Conservation (phyloP, 1,140 invertebrate genomes). For the Apis dorsata region DNA sequence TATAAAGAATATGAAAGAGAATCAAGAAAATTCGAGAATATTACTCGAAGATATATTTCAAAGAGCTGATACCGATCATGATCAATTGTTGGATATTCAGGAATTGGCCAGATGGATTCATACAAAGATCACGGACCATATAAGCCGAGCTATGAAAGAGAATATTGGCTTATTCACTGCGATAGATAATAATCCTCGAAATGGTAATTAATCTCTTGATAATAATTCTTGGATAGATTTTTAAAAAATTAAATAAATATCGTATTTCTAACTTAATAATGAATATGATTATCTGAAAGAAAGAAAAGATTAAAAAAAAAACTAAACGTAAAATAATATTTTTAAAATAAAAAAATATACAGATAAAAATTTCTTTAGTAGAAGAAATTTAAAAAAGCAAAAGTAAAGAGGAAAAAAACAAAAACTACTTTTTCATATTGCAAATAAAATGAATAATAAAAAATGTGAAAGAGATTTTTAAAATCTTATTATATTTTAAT, state of each 20-base stretch:
- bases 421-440: background rate
- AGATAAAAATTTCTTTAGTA: too few relatives aligned
- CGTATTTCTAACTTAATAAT: too few relatives aligned
- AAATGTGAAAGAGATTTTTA: background rate
- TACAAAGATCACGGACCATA: slow-evolving; percentile 87
- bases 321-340: too few relatives aligned
- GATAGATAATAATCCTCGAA: slow-evolving; percentile 86
- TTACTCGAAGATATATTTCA: slow-evolving; percentile 80
- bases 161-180: slow-evolving; percentile 87
- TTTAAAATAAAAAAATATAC: too few relatives aligned
- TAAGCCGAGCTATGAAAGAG: slow-evolving; percentile 85
- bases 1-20: slow-evolving; percentile 62
- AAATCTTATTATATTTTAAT: background rate
- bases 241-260: background rate
- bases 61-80: slow-evolving; percentile 85
- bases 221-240: background rate
- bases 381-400: background rate
- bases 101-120: slow-evolving; percentile 88
- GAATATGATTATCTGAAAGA: too few relatives aligned
- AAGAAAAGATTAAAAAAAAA: too few relatives aligned
- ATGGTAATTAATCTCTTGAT: slow-evolving; percentile 83
- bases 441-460: background rate
- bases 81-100: slow-evolving; percentile 82
- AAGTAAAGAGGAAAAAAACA: background rate
- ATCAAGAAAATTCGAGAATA: slow-evolving; percentile 74